Conservation (phyloP, 2,113 vertebrate genomes). For the Litocranius walleri region DNA sequence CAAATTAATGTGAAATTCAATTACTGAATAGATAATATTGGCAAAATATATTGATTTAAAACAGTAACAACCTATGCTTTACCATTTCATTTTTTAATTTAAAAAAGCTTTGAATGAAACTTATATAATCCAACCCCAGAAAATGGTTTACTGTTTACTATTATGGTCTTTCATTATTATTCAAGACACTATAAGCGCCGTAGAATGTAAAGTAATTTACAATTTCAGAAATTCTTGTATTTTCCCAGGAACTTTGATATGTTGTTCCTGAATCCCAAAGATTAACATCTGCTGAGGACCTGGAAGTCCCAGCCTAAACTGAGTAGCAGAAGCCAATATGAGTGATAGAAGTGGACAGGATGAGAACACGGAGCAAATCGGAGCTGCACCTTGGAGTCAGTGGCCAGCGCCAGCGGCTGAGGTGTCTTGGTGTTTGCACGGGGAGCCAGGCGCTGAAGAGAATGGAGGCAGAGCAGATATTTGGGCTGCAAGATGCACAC, state of each 20-base stretch:
- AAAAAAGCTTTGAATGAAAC: not conserved
- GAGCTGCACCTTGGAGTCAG: not conserved
- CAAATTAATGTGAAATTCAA: not conserved
- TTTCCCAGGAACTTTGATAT: not conserved
- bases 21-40: not conserved
- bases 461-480: rapidly evolving
- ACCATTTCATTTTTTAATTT: not conserved
- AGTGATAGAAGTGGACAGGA: rapidly evolving
- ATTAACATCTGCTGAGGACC: not conserved
- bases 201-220: not conserved
- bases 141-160: rapidly evolving
- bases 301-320: not conserved
- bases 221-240: not conserved
- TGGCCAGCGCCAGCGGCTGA: rapidly evolving
- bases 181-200: not conserved
- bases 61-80: not conserved
- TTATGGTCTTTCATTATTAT: not conserved
- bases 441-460: rapidly evolving
- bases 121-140: not conserved
- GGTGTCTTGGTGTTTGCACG: rapidly evolving
- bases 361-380: rapidly evolving
- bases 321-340: rapidly evolving
- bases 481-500: not conserved
- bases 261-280: not conserved
- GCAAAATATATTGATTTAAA: not conserved